Evolutionary conservation across 2,113 vertebrate species (phyloP), one percentile per base, ranked within the genome.

Genomic region (Zootoca vivipara): DNA sequence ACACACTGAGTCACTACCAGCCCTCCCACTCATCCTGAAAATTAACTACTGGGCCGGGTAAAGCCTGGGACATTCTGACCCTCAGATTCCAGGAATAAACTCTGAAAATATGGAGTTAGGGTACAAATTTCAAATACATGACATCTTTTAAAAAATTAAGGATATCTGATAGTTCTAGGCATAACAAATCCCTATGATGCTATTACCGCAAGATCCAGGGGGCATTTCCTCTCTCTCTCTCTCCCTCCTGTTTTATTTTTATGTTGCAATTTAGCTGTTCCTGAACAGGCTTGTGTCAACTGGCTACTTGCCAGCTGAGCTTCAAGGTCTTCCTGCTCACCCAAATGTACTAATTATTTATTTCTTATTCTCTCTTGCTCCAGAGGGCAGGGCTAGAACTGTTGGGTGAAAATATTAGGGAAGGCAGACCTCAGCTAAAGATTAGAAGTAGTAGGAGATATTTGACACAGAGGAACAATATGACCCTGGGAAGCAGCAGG

Each of bases 311-410:
- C 28, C 82, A 70, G 67, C 22, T 28, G 0, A n/a, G 7, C 30
- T 70, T 87, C 88, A 85, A 78, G 88, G 81, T 87, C 67, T 85
- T 74, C 40, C 52, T 81, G 67, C 56, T 74, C 90, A 81, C 82
- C 85, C 87, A 89, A 85, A 90, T 35, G 18, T 35, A 22, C 20
- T 90, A 86, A 35, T 35, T 35, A 6, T 73, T 70, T 35, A 20
- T 30, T 70, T 30, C 3, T 73, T 73, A n/a, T 73, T 16, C 15
- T 73, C 12, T 35, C 18, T 33, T 35, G 58, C 58, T 73, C 72
- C 72, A 73, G 72, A 30, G 72, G 18, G 18, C 72, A 73, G 33
- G 70, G 30, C 28, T 70, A 6, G 30, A 30, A 72, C 30, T 33
- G 15, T 9, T n/a, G 70, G n/a, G 15, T 72, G 30, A 30, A 72